phyloP scores from a whole-genome alignment of 2,888 invertebrate species.

The Apamea monoglypha region DNA sequence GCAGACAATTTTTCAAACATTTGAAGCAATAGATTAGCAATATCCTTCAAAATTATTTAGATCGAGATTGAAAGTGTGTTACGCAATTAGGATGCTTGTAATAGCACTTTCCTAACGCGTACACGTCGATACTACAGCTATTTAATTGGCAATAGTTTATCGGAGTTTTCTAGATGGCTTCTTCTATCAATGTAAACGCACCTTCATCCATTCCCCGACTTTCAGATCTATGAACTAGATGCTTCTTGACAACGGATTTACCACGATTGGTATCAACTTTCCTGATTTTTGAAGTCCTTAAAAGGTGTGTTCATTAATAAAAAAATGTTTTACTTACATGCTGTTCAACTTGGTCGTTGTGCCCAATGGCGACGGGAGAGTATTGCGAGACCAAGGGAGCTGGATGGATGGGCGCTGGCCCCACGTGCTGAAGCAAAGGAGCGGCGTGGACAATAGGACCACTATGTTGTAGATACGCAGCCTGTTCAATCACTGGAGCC shows the following conservation, averaged over 20 bases:
- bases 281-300: not conserved
- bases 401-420: constrained; percentile 57
- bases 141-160: not conserved
- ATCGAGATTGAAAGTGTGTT: too few relatives aligned
- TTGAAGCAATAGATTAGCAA: not conserved
- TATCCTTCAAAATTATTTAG: not conserved
- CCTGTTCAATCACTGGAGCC: constrained; percentile 62
- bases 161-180: not conserved
- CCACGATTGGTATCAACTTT: fast-evolving
- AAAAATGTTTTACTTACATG: constrained; percentile 73
- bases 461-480: constrained; percentile 67
- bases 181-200: not conserved
- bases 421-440: constrained; percentile 55
- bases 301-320: not conserved
- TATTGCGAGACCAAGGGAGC: constrained; percentile 73
- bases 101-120: not conserved
- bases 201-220: too few relatives aligned
- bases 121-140: not conserved
- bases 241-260: not conserved
- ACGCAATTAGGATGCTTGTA: not conserved
- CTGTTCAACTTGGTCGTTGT: constrained; percentile 76
- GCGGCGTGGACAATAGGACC: constrained; percentile 66
- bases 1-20: not conserved
- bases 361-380: constrained; percentile 73
- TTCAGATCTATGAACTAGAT: not conserved